Base-by-base conservation (phyloP, 2,888 invertebrate genomes). In the Steinernema scapterisci region DNA sequence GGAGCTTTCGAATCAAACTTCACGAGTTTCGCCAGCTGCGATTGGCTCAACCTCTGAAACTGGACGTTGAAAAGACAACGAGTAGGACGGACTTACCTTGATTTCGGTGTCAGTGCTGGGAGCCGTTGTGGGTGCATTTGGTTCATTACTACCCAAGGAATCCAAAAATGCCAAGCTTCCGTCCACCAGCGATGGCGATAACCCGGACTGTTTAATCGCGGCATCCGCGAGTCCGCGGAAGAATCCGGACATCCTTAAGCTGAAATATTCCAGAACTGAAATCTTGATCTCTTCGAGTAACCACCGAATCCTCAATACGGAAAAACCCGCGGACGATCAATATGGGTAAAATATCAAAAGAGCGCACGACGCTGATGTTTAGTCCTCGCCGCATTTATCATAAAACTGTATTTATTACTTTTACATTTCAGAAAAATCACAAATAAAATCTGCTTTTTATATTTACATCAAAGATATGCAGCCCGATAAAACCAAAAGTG, bases 1-100 rank as follows among this genome's bases (percentile, higher is more conserved):
- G 63, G 63, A 16, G 63, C 3, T 31, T 63, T 63, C 11, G 27
- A 9, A 27, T 63, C 63, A n/a, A 63, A 63, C n/a, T 63, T 63
- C 63, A 31, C 31, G n/a, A 63, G 63, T 11, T 21, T 16, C 9
- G 7, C 9, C 16, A 63, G 63, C 31, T 63, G 63, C 2, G 63
- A 25, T 25, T 27, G 31, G n/a, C 25, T 63, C 11, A 63, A 31
- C 9, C 6, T 31, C 63, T 63, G 54, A 27, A 63, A 63, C 9
- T 2, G 6, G 3, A 5, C 1, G 11, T 27, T 27, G 1, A 11
- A 11, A 16, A 1, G 16, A 13, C 2, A 1, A 38, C 19, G 16
- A 13, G 31, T 16, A 13, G 1, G 31, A 31, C 7, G 1, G 11
- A 2, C 63, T 31, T 38, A 13, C 63, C 31, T 63, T 63, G 7